Evolutionary conservation across 2,113 vertebrate genomes (phyloP), one percentile per base, ranked within the genome.

Genomic region (Eira barbara): DNA sequence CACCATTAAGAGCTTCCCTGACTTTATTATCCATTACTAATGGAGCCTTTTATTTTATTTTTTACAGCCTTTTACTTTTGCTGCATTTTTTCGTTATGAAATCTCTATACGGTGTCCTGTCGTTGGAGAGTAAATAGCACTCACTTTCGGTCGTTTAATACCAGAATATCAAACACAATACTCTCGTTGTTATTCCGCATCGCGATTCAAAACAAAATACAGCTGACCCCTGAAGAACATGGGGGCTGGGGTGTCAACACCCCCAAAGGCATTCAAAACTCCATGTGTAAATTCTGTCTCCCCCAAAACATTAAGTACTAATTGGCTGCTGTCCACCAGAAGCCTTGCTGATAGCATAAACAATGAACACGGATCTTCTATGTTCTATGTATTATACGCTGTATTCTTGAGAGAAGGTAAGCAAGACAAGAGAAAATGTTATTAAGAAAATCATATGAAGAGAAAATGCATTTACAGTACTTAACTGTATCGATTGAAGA

Each of bases 11-110:
- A 91, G 25, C 76, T 87, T 45, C 49, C 93, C 81, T 91, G 63
- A 82, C 25, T 96, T 63, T 95, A 94, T 93, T 97, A 97, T 95
- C 73, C 61, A 78, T 95, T 87, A 73, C 31, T 90, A 97, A 97
- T 73, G 15, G 29, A 78, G 78, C 6, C n/a, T 92, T 78, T 96
- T 67, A 85, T 89, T 96, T 45, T 45, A 29, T 78, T 78, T 78
- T 47, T 18, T 81, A 23, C 29, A 81, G 82, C 6, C 31, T 92
- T 78, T 95, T 61, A 88, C 27, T 78, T 95, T 88, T 15, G 39
- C 25, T 49, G 8, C 36, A 65, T 25, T 89, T 97, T 93, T 91
- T 81, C 69, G 47, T 95, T 95, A 90, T 42, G 74, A 94, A 92
- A 39, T 89, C 23, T 73, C 59, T 84, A 80, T 87, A 83, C 1